Evolutionary conservation across 2,797 vertebrate genomes (phyloP).

Genomic region (Sebastiscus tertius): DNA sequence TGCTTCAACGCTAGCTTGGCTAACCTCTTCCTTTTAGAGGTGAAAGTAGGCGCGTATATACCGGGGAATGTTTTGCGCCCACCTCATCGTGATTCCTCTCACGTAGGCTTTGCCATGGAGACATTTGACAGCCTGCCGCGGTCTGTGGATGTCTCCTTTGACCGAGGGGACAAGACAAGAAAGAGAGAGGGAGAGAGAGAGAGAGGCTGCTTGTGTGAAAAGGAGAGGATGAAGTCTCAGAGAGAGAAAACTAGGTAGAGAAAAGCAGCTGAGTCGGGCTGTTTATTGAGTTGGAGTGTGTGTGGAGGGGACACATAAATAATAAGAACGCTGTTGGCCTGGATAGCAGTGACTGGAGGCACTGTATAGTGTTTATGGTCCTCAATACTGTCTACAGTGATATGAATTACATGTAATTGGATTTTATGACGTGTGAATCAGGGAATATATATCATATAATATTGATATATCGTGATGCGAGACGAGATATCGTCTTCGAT

Average conservation of each 20-base stretch:
- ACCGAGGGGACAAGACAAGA: slow-evolving; percentile 17
- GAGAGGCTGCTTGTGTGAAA: no score
- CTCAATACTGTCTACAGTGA: neutral
- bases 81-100: slow-evolving; percentile 69
- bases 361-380: neutral
- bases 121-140: slow-evolving; percentile 74
- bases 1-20: neutral
- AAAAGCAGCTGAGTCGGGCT: neutral
- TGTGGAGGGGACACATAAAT: neutral
- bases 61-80: slow-evolving; percentile 32
- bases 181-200: neutral
- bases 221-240: neutral
- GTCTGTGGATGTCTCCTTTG: slow-evolving; percentile 55
- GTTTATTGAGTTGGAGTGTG: neutral
- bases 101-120: slow-evolving; percentile 78
- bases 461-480: no score
- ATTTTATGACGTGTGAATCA: neutral
- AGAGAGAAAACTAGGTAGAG: neutral
- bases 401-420: neutral
- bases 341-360: neutral
- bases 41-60: slow-evolving; percentile 18
- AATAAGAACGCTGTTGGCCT: neutral
- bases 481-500: no score
- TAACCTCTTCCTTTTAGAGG: neutral
- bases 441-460: no score